A percentile compares a stretch with the other conserved stretches of the same genome.
Evolutionary conservation across 2,797 vertebrate species (phyloP).

Genomic region (Alauda arvensis): DNA sequence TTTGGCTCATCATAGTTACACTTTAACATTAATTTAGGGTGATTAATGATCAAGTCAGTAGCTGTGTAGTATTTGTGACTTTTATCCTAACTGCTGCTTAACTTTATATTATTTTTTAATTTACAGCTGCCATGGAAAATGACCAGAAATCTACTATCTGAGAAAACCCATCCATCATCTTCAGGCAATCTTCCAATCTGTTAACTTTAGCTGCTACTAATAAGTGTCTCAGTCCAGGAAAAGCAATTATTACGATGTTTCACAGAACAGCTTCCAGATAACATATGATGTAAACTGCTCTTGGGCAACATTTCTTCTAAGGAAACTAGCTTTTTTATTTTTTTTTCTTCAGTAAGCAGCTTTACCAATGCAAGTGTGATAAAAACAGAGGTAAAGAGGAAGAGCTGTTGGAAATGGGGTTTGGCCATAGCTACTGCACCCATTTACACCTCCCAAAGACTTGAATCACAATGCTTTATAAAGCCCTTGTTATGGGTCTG

Average conservation of each 20-base stretch:
- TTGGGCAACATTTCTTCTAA: conserved; percentile 26
- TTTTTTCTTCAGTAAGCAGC: background rate
- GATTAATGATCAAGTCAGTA: conserved; percentile 46
- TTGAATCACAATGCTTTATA: background rate
- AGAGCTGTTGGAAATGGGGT: background rate
- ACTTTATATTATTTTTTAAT: conserved; percentile 59
- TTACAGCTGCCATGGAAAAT: conserved; percentile 86
- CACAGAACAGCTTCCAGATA: conserved; percentile 80
- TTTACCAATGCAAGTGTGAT: background rate
- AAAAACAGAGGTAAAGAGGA: background rate
- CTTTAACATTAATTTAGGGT: conserved; percentile 37
- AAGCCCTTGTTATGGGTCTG: background rate
- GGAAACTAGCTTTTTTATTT: background rate
- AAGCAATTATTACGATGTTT: conserved; percentile 80
- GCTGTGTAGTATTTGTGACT: conserved; percentile 21
- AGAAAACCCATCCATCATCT: conserved; percentile 81
- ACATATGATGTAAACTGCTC: conserved; percentile 10
- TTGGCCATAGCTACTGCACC: background rate
- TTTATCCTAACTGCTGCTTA: conserved; percentile 33
- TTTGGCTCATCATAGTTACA: conserved; percentile 21
- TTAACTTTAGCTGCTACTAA: conserved; percentile 87
- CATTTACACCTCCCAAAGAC: background rate
- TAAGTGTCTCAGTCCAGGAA: conserved; percentile 86
- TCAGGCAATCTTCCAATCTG: conserved; percentile 74
- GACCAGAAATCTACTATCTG: conserved; percentile 85